Evolutionary conservation across 2,888 invertebrate species (phyloP).

Genomic region (Dryadula phaetusa): DNA sequence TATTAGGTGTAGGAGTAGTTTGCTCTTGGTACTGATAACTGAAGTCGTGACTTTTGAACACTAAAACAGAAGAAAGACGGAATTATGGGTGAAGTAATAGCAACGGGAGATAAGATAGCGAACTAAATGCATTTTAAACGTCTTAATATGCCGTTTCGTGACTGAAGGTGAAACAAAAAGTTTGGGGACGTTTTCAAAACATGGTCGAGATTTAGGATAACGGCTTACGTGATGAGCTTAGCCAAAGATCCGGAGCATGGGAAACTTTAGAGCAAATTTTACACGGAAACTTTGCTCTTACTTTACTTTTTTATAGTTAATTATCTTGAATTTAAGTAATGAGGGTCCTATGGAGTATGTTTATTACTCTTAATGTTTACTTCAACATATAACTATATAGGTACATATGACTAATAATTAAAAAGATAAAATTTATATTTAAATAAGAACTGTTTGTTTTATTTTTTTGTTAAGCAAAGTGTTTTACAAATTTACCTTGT

Average conservation of each 20-base stretch:
- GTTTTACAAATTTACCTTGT: slow-evolving; percentile 87
- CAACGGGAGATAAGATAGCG: slow-evolving; percentile 78
- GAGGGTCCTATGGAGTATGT: neutral
- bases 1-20: slow-evolving; percentile 90
- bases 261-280: slow-evolving; percentile 64
- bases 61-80: slow-evolving; percentile 88
- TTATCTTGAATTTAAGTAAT: slow-evolving; percentile 87
- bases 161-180: slow-evolving; percentile 80
- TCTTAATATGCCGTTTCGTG: slow-evolving; percentile 82
- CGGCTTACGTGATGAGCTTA: slow-evolving; percentile 74
- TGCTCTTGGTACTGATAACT: slow-evolving; percentile 87
- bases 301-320: slow-evolving; percentile 28
- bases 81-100: slow-evolving; percentile 81
- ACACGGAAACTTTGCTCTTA: slow-evolving; percentile 53
- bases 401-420: too few species aligned
- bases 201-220: slow-evolving; percentile 71
- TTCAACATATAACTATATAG: too few species aligned
- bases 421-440: too few species aligned
- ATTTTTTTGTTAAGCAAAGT: too few species aligned
- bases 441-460: too few species aligned
- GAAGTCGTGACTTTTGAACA: slow-evolving; percentile 92
- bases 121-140: slow-evolving; percentile 83
- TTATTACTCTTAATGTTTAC: neutral
- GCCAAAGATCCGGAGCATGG: slow-evolving; percentile 72
- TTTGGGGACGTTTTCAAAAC: slow-evolving; percentile 72